Conservation (phyloP, 2,797 vertebrate genomes). For the Ctenopoma multispine region DNA sequence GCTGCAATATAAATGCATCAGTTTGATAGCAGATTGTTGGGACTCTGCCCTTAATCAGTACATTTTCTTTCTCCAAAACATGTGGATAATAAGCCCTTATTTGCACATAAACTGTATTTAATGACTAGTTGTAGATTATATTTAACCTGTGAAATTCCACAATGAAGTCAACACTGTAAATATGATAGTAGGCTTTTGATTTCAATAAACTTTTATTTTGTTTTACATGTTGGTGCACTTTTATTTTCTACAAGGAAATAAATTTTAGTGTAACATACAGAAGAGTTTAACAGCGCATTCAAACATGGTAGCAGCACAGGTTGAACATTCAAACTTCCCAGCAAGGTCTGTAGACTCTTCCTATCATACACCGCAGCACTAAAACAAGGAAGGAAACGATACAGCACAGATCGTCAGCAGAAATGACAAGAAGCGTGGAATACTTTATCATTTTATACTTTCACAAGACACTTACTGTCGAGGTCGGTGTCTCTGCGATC, state of each 20-base stretch:
- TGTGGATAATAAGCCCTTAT: not conserved
- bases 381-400: conserved; percentile 20
- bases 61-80: conserved; percentile 13
- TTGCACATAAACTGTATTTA: conserved; percentile 25
- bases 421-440: not conserved
- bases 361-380: conserved; percentile 97
- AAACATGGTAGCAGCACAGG: not conserved
- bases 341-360: conserved; percentile 95
- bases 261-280: conserved; percentile 22
- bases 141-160: conserved; percentile 16
- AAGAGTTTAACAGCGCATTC: conserved; percentile 16
- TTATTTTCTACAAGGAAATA: conserved; percentile 42
- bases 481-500: conserved; percentile 88
- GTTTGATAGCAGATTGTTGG: conserved; percentile 11
- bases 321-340: conserved; percentile 84
- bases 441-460: not conserved
- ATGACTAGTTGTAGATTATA: conserved; percentile 16
- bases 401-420: conserved; percentile 4
- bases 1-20: not conserved
- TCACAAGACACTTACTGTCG: conserved; percentile 84
- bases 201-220: conserved; percentile 81
- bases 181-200: conserved; percentile 38
- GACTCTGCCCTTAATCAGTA: conserved; percentile 15
- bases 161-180: conserved; percentile 37
- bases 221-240: conserved; percentile 41